Evolutionary conservation across 2,113 vertebrate genomes (phyloP).

Genomic region (Himantopus leucocephalus): DNA sequence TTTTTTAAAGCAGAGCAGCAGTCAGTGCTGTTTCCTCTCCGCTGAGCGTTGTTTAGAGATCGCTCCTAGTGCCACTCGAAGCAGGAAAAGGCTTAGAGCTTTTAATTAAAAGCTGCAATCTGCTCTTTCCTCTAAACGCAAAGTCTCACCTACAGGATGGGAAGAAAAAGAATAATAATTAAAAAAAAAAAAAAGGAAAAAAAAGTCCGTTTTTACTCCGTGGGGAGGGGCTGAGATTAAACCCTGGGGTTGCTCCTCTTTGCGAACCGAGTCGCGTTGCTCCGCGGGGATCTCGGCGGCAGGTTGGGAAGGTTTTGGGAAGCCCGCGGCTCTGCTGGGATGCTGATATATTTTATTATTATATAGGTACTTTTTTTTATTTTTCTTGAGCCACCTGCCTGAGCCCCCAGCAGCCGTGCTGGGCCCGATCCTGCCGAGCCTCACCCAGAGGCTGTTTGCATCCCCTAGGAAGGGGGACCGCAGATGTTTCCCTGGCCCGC

Average conservation of each 20-base stretch:
- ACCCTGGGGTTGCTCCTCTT: rapidly evolving
- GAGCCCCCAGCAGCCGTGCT: rapidly evolving
- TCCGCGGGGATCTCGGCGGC: not conserved
- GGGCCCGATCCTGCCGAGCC: not conserved
- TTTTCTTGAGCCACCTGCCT: not conserved
- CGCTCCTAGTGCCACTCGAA: not conserved
- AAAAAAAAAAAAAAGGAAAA: not conserved
- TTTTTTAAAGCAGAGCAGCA: not conserved
- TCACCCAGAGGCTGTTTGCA: not conserved
- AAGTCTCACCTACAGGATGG: not conserved
- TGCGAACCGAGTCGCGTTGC: rapidly evolving
- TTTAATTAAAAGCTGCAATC: constrained; percentile 10
- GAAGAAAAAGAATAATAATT: not conserved
- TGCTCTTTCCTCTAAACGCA: not conserved
- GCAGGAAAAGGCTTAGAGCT: not conserved
- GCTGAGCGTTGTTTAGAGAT: not conserved
- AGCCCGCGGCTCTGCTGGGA: not conserved
- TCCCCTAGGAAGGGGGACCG: not conserved
- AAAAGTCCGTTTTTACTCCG: not conserved
- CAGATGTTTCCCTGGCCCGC: not conserved
- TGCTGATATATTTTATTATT: not conserved
- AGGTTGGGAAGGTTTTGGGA: not conserved
- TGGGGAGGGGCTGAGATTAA: not conserved
- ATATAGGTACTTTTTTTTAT: not conserved
- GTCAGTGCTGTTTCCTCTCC: constrained; percentile 11